Evolutionary conservation across 2,113 vertebrate species (phyloP), one percentile per base, ranked within the genome.

Genomic region (Sinocyclocheilus anshuiensis): DNA sequence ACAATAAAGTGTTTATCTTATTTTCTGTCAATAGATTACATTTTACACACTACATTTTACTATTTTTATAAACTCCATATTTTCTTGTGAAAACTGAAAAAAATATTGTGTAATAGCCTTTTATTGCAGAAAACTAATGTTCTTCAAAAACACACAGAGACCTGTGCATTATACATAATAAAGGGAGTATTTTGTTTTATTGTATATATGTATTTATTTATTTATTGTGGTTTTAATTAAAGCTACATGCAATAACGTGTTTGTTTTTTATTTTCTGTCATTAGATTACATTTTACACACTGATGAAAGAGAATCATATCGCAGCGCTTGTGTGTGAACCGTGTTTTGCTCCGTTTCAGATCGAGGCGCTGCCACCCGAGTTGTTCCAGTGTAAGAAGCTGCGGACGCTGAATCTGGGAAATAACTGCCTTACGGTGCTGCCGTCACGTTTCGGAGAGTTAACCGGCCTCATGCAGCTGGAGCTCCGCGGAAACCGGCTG

Each of bases 301-400:
- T 36, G 8, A 36, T 71, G 2, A 36, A 71, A 71, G 29, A 20
- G 67, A 71, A 20, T 36, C 7, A 8, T 33, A 69, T 69, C 2
- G 2, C 65, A 69, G 26, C 29, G 15, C 13, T 69, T 18, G 65
- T 33, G 65, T 33, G 65, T 36, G 16, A 36, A 36, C 33, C 15
- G 7, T 71, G 29, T 33, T 33, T 71, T 71, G 33, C 15, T 33
- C 6, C 1, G 33, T 12, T 77, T 87, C 89, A 99, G 98, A 98
- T 99, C 0, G 98, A 99, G 93, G 94, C 91, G 1, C 94, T 99
- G 71, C 98, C 97, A 0, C 96, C 97, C 0, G 98, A 99, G 91
- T 94, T 99, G 77, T 99, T 99, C 94, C 97, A 98, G 95, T 99
- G 98, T 90, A 96, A 96, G 92, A 99, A 99, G 90, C 96, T 99